phyloP scores from a whole-genome alignment of 2,113 vertebrate species.

The rat (Rattus norvegicus) region DNA sequence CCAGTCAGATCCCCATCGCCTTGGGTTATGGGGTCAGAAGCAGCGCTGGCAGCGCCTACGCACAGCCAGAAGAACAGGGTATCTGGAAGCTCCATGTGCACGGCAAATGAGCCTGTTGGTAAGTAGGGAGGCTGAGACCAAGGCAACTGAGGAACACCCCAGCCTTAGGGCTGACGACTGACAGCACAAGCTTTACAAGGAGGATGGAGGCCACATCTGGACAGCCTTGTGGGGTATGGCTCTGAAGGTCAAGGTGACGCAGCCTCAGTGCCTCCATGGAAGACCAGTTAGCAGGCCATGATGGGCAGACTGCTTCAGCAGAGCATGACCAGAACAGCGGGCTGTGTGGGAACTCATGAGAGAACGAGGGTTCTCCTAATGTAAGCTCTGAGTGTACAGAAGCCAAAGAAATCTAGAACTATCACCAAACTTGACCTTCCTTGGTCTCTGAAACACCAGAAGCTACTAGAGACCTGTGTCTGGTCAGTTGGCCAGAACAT shows the following conservation, averaged over 20 bases:
- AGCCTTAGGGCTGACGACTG: neutral
- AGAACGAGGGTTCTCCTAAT: neutral
- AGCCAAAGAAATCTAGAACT: neutral
- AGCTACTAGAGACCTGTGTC: neutral
- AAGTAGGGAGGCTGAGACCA: neutral
- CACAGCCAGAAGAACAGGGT: neutral
- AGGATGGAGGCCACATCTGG: too few species aligned
- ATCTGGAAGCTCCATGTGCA: neutral
- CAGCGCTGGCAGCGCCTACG: neutral
- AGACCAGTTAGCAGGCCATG: neutral
- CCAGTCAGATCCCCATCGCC: neutral
- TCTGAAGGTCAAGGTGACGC: neutral
- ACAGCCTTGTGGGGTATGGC: neutral
- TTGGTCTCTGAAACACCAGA: neutral
- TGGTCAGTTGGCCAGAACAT: neutral
- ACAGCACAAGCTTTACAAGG: fast-evolving
- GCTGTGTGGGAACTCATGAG: neutral
- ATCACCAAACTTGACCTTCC: neutral
- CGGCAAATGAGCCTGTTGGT: neutral
- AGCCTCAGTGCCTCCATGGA: neutral
- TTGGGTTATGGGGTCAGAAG: neutral
- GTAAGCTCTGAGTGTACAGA: constrained; percentile 36
- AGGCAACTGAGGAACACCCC: neutral
- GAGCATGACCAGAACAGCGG: constrained; percentile 4
- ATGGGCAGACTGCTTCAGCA: neutral